These are phyloP conservation scores for Anastrepha ludens DNA, from an alignment of 1,140 invertebrate genomes.

Conservation along the genomic window DNA sequence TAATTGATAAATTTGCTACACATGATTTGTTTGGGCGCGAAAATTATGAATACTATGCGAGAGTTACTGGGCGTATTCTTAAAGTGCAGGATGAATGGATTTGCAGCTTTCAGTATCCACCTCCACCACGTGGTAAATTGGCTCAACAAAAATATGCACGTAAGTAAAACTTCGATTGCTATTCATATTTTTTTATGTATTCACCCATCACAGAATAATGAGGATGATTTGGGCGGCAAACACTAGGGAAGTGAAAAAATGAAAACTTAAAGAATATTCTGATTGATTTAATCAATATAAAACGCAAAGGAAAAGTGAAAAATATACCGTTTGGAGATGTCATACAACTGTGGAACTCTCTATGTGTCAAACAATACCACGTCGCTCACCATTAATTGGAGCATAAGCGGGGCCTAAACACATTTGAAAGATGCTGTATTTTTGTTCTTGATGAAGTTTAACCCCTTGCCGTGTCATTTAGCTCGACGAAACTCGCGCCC, in stretches of 20 bases:
- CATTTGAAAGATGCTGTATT: too few species aligned
- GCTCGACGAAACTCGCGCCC: too few species aligned
- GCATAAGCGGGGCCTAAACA: too few species aligned
- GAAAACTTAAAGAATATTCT: too few species aligned
- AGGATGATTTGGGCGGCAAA: too few species aligned
- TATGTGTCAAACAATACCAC: too few species aligned
- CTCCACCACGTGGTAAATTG: constrained; percentile 79
- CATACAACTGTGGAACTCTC: too few species aligned
- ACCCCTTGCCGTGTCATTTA: too few species aligned
- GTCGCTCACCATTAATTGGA: too few species aligned
- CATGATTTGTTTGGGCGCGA: constrained; percentile 95
- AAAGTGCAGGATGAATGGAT: constrained; percentile 96
- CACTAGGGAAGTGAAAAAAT: too few species aligned
- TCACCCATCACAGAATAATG: too few species aligned
- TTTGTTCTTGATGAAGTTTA: too few species aligned
- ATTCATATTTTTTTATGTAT: background rate
- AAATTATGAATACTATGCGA: constrained; percentile 98
- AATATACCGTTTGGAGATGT: background rate
- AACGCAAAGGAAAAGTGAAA: background rate
- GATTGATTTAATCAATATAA: background rate
- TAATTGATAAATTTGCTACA: constrained; percentile 97
- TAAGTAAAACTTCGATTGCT: constrained; percentile 74
- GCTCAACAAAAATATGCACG: constrained; percentile 79
- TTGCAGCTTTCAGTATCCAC: constrained; percentile 93
- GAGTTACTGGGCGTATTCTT: constrained; percentile 93